A percentile compares a stretch with the other conserved stretches of the same genome.
These are phyloP conservation scores for Ginglymostoma cirratum DNA, from an alignment of 2,113 vertebrate genomes.

Conservation along the genomic window DNA sequence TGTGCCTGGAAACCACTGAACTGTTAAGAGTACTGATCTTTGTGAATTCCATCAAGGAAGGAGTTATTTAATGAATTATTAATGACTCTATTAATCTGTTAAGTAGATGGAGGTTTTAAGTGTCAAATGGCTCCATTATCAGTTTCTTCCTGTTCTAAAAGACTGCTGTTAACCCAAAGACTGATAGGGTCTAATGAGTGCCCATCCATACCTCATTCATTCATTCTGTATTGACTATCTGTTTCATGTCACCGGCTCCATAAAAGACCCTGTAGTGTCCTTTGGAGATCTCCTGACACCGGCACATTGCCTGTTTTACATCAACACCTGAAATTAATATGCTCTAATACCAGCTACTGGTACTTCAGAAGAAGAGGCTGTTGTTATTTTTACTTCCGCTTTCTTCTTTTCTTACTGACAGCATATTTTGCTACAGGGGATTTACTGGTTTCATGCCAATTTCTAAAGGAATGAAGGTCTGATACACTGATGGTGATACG, in stretches of 20 bases:
- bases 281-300: slow-evolving; percentile 21
- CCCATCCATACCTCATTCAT: slow-evolving; percentile 32
- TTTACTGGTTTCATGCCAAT: neutral
- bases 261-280: slow-evolving; percentile 17
- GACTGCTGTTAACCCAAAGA: slow-evolving; percentile 28
- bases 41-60: neutral
- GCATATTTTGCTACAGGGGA: slow-evolving; percentile 8
- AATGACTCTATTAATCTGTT: slow-evolving; percentile 28
- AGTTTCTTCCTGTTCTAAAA: slow-evolving; percentile 35
- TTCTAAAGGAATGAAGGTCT: slow-evolving; percentile 18
- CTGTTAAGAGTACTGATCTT: neutral
- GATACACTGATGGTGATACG: neutral
- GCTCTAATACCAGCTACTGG: slow-evolving; percentile 14
- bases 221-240: neutral
- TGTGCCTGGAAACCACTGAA: neutral
- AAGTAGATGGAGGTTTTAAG: neutral
- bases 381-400: slow-evolving; percentile 30
- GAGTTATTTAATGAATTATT: slow-evolving; percentile 34
- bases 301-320: slow-evolving; percentile 13
- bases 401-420: slow-evolving; percentile 8
- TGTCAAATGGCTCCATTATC: slow-evolving; percentile 35
- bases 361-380: slow-evolving; percentile 9
- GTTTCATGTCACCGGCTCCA: slow-evolving; percentile 36
- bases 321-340: slow-evolving; percentile 35
- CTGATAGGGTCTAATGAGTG: slow-evolving; percentile 11